phyloP scores from a whole-genome alignment of 2,888 invertebrate species.

The Hydriomena furcata region DNA sequence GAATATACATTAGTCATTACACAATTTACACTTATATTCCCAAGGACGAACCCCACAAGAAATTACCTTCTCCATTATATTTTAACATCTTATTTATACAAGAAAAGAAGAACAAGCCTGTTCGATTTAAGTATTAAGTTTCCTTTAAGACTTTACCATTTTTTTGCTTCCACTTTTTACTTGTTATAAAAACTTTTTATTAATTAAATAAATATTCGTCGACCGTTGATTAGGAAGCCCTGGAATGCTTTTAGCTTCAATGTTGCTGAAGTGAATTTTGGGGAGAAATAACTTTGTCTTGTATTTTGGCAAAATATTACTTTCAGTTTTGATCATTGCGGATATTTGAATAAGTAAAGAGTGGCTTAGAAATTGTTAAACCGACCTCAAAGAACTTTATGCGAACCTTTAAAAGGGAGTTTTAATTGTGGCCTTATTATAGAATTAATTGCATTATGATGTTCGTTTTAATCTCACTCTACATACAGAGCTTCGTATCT shows the following conservation, averaged over 20 bases:
- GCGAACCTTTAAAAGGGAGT: constrained; percentile 36
- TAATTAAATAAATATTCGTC: constrained; percentile 76
- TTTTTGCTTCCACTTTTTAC: constrained; percentile 63
- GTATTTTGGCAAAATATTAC: constrained; percentile 62
- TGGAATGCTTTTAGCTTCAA: constrained; percentile 74
- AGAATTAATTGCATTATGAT: constrained; percentile 26
- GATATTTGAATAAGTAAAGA: constrained; percentile 62
- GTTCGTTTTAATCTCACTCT: constrained; percentile 19
- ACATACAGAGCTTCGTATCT: constrained; percentile 1
- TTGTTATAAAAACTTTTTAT: constrained; percentile 70
- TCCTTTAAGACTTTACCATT: constrained; percentile 44
- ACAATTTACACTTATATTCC: constrained; percentile 49
- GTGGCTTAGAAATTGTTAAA: constrained; percentile 53
- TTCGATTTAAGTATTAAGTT: constrained; percentile 54
- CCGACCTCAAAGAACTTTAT: constrained; percentile 50
- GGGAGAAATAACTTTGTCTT: constrained; percentile 58
- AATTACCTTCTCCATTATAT: constrained; percentile 33
- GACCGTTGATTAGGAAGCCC: constrained; percentile 73
- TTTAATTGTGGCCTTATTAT: constrained; percentile 27
- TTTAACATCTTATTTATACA: constrained; percentile 45
- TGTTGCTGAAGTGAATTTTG: constrained; percentile 54
- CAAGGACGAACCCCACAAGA: constrained; percentile 36
- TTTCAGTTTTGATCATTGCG: constrained; percentile 57
- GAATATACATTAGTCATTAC: constrained; percentile 57
- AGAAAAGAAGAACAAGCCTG: constrained; percentile 45